Percentiles rank a stretch among this genome's conserved stretches.
phyloP scores from a whole-genome alignment of 2,113 vertebrate species.

The Capreolus pygargus region DNA sequence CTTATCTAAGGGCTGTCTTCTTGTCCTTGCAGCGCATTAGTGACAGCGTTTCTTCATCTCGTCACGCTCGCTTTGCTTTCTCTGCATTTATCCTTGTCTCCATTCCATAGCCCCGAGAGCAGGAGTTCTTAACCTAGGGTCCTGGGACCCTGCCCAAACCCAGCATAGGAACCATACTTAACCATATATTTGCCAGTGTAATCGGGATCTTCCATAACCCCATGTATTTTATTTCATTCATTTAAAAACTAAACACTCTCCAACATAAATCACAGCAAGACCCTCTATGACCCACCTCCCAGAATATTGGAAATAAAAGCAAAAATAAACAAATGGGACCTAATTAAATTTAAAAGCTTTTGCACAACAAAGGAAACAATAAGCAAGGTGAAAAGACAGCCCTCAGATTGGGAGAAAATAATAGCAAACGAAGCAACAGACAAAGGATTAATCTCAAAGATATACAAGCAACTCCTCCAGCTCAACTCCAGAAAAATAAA shows the following conservation, averaged over 20 bases:
- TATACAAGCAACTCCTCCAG: too few species aligned
- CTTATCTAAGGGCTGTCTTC: neutral
- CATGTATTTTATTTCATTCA: neutral
- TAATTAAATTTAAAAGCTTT: too few species aligned
- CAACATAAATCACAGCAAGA: too few species aligned
- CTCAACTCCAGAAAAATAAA: too few species aligned
- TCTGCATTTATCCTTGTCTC: neutral
- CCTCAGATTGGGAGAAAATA: too few species aligned
- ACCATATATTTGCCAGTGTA: neutral
- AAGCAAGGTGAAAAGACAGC: too few species aligned
- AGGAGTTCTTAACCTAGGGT: neutral
- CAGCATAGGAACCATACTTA: neutral
- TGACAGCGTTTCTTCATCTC: neutral
- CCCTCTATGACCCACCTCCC: too few species aligned
- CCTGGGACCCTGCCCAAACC: neutral
- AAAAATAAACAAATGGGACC: too few species aligned
- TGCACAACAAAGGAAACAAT: too few species aligned
- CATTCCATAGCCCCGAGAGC: neutral
- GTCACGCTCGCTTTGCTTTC: neutral
- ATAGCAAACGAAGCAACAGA: too few species aligned
- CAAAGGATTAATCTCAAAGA: too few species aligned
- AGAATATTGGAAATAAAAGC: too few species aligned
- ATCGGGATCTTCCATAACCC: neutral
- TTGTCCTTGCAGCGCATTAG: neutral
- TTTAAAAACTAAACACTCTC: neutral